A percentile compares a stretch with the other conserved stretches of the same genome.
Conservation (phyloP, 2,113 vertebrate genomes). For the Austrofundulus limnaeus region DNA sequence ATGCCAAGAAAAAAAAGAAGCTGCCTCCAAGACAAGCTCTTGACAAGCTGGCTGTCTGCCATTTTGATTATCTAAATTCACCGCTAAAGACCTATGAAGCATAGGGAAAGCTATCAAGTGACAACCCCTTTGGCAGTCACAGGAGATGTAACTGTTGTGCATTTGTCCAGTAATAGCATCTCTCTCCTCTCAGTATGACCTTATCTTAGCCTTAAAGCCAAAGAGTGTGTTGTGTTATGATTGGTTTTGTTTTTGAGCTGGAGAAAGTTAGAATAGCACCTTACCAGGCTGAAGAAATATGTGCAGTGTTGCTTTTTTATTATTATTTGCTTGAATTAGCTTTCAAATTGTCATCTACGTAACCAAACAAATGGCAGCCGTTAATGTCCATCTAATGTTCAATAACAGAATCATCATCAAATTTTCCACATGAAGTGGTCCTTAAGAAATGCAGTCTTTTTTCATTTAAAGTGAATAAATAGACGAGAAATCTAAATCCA, state of each 20-base stretch:
- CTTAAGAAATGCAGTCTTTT: no score
- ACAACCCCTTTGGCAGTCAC: slow-evolving; percentile 53
- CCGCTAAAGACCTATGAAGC: slow-evolving; percentile 66
- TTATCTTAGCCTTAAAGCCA: slow-evolving; percentile 37
- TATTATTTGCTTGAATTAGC: not conserved
- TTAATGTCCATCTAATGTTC: no score
- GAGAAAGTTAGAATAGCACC: slow-evolving; percentile 10
- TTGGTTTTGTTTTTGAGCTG: no score
- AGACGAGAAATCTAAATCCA: no score
- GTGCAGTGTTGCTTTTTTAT: not conserved
- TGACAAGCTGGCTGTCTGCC: slow-evolving; percentile 67
- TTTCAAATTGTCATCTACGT: no score
- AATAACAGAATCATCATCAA: no score
- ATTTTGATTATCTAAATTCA: slow-evolving; percentile 74
- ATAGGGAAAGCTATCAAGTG: slow-evolving; percentile 50
- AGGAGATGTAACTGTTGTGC: slow-evolving; percentile 60
- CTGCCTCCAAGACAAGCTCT: slow-evolving; percentile 49
- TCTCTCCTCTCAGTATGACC: slow-evolving; percentile 53
- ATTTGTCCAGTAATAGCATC: slow-evolving; percentile 61
- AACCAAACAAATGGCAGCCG: no score
- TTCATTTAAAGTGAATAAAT: no score
- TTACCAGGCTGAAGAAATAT: not conserved
- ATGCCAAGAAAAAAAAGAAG: slow-evolving; percentile 39
- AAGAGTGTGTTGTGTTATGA: slow-evolving; percentile 32
- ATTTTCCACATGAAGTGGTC: no score